A percentile compares a stretch with the other conserved stretches of the same genome.
phyloP scores from a whole-genome alignment of 2,797 vertebrate genomes.

The Megalops cyprinoides region DNA sequence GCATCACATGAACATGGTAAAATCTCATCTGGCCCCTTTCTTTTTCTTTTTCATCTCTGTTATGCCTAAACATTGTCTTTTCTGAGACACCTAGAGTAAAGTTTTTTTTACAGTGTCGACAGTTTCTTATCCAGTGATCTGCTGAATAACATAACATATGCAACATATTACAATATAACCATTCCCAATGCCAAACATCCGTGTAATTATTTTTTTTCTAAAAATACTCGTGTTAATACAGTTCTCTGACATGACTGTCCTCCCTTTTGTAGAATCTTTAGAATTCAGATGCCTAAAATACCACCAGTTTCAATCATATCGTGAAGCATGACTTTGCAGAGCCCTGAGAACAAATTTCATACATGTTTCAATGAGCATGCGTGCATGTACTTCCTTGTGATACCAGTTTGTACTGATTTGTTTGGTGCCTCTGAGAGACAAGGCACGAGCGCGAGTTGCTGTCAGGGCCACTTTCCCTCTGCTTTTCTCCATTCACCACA shows the following conservation, averaged over 20 bases:
- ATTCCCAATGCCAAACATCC: not conserved
- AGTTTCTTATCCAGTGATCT: not conserved
- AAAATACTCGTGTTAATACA: not conserved
- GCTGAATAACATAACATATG: no score
- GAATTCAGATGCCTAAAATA: not conserved
- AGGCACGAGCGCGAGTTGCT: not conserved
- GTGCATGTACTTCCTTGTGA: not conserved
- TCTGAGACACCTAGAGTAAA: not conserved
- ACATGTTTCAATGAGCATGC: not conserved
- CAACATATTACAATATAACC: not conserved
- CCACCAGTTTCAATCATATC: not conserved
- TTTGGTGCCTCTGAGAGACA: not conserved
- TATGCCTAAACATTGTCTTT: not conserved
- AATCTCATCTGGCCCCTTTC: not conserved
- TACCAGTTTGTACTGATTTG: not conserved
- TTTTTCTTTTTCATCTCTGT: not conserved
- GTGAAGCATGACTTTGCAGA: not conserved
- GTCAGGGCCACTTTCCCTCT: conserved; percentile 1
- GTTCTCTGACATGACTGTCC: not conserved
- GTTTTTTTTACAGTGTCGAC: not conserved
- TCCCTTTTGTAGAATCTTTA: not conserved
- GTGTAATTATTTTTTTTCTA: not conserved
- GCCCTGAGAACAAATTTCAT: not conserved
- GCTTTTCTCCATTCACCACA: not conserved
- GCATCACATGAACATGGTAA: not conserved